Base-by-base conservation (phyloP, 2,888 invertebrate species). In the Nomada ferruginata region DNA sequence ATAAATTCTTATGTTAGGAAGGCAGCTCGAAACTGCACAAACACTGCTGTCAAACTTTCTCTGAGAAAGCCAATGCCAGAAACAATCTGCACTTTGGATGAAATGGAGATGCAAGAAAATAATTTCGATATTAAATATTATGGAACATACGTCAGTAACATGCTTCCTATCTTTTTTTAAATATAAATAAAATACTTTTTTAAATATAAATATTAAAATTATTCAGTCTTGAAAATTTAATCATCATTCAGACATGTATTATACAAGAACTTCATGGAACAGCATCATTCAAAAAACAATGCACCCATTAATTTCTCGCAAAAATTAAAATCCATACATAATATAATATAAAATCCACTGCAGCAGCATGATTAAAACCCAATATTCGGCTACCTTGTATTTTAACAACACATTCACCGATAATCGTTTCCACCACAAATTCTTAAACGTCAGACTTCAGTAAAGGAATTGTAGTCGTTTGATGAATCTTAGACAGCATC, bases 401-500 rank as follows among this genome's bases (percentile, higher is more conserved):
- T 15, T 15, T 13, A 15, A 47, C 13, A 47, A 47, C 13, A 47
- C 10, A 47, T 47, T 47, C 18, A 23, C 18, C 52, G 65, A 74
- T 68, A 77, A 77, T 52, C 65, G 53, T 29, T 7, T 47, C 47
- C 72, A 65, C 60, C 76, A 74, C 69, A 73, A 71, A 65, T 52
- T 44, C 63, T 50, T 60, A 57, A 50, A 59, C 63, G 75, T 72
- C 57, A 44, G 47, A 75, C 77, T 55, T 59, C n/a, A 5, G 50
- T 44, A 55, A 64, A 23, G 20, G 20, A 76, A 61, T 66, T 70
- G 73, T 53, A 73, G 29, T 29, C 29, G 7, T 65, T 76, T 61
- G 73, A 78, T 78, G 78, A 23, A 26, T 20, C 65, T 60, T 66
- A 73, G 53, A 84, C 80, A 79, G 78, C 87, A 0, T 84, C 76